Evolutionary conservation across 2,797 vertebrate genomes (phyloP), one percentile per base, ranked within the genome.

Genomic region (Margarornis squamiger): DNA sequence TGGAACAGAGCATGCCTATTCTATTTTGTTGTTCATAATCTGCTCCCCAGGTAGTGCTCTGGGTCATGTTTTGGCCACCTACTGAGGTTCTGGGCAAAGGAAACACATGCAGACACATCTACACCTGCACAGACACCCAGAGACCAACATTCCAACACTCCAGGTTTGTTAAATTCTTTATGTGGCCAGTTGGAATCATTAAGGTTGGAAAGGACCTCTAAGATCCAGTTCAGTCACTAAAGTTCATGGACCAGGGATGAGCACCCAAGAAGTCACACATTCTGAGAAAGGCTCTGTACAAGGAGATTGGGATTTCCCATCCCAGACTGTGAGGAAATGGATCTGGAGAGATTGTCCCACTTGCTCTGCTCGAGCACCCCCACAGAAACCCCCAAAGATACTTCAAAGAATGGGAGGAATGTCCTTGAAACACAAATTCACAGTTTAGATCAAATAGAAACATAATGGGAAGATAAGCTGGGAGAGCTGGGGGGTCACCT

Each of bases 191-290:
- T 16, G 30, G 39, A 10, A 59, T 17, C 21, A 3, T 3, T 30
- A 13, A 10, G 21, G 20, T 1, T 74, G 68, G 61, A 48, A 32
- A 45, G 24, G 29, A 34, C 11, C 38, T 38, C 39, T 26, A 5
- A 65, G 29, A 32, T 12, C 0, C 0, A 81, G 39, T 36, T 26
- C 61, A 22, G 1, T 11, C 8, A 23, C 14, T n/a, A 13, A 24
- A 34, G 34, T 12, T 79, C 48, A 4, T 2, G 43, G 62, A 39
- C 38, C 38, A 39, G 38, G 38, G 11, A 39, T 39, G 38, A 39
- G 38, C 38, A 23, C 12, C 7, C 54, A 18, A 29, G 39, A 57
- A 10, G 23, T 55, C 54, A 15, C 20, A 29, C 1, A 1, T 24
- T 73, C 30, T 38, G 58, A 52, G 61, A 63, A 62, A 29, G 1